Conservation (phyloP, 1,140 invertebrate species). For the Hyposmocoma kahamanoa region DNA sequence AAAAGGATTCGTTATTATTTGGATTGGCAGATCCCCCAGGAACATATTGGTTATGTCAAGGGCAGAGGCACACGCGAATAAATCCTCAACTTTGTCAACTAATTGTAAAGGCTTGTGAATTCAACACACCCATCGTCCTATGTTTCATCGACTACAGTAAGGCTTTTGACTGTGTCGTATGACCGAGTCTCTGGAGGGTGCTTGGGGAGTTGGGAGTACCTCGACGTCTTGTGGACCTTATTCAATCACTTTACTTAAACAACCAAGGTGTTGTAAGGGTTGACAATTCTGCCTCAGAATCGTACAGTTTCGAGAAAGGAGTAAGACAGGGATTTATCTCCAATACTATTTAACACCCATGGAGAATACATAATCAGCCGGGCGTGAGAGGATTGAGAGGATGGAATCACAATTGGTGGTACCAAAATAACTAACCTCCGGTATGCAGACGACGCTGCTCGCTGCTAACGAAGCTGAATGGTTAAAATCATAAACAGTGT, state of each 20-base stretch:
- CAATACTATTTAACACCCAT: constrained; percentile 5
- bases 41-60: neutral
- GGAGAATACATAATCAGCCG: constrained; percentile 4
- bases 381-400: neutral
- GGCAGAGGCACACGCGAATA: neutral
- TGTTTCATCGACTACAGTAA: constrained; percentile 6
- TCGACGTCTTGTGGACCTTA: neutral
- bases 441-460: neutral
- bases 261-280: constrained; percentile 2
- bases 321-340: constrained; percentile 6
- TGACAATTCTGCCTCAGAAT: neutral
- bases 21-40: neutral
- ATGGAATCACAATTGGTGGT: neutral
- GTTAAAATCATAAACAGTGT: neutral
- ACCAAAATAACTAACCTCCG: neutral
- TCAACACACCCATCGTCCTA: neutral
- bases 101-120: constrained; percentile 1
- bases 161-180: constrained; percentile 4
- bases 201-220: constrained; percentile 2
- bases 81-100: neutral
- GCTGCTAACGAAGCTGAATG: neutral
- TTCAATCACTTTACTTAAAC: neutral
- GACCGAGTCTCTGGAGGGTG: neutral
- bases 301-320: neutral
- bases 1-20: neutral